Conservation (phyloP, 2,797 vertebrate genomes). For the Etheostoma perlongum region DNA sequence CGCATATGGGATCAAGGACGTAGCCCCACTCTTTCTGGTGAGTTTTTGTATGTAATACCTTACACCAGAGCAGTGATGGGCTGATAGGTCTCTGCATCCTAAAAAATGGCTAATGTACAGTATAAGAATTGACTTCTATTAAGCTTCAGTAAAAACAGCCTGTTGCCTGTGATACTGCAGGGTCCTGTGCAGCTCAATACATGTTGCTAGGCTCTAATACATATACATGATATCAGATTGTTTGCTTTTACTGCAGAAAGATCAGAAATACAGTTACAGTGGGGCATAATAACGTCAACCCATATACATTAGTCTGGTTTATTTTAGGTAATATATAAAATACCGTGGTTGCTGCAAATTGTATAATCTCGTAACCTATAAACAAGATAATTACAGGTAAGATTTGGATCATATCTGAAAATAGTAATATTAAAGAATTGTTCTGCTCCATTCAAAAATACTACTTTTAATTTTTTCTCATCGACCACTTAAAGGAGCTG, state of each 20-base stretch:
- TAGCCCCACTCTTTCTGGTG: conserved; percentile 80
- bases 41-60: conserved; percentile 16
- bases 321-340: too few species aligned
- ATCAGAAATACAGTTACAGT: too few species aligned
- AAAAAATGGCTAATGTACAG: neutral
- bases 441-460: too few species aligned
- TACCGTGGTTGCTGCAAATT: too few species aligned
- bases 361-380: too few species aligned
- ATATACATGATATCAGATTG: neutral
- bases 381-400: too few species aligned
- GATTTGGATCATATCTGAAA: too few species aligned
- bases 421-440: too few species aligned
- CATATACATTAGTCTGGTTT: too few species aligned
- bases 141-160: neutral
- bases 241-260: neutral
- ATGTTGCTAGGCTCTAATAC: neutral
- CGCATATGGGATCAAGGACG: conserved; percentile 82
- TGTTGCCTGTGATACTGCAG: neutral
- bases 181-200: neutral
- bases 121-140: neutral
- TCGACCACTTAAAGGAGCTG: too few species aligned
- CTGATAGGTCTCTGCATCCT: neutral
- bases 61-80: neutral
- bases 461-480: too few species aligned
- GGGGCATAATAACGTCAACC: too few species aligned